Evolutionary conservation across 37 sponge, comb jelly and placozoan genomes (phyloP).

Genomic region (Geodia barretti): DNA sequence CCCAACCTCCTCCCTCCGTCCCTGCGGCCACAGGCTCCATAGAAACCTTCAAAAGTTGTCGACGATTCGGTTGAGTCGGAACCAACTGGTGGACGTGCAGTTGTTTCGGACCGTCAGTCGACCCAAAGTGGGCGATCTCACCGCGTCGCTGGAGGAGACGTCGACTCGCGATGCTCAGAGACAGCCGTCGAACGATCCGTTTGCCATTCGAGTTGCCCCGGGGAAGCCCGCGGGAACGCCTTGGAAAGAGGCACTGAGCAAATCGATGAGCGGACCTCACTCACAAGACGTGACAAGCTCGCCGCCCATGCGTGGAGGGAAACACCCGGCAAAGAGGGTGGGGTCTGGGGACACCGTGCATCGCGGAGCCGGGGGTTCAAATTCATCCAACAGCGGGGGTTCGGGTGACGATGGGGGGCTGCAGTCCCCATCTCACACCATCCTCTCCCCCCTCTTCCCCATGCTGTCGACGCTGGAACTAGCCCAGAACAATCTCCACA

Average conservation of each 20-base stretch:
- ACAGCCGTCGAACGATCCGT: neutral
- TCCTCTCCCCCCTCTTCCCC: constrained; percentile 63
- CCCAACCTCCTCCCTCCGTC: neutral
- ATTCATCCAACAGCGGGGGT: constrained; percentile 23
- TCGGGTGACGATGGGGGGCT: neutral
- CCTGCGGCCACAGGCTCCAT: constrained; percentile 68
- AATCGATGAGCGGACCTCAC: neutral
- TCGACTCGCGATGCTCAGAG: neutral
- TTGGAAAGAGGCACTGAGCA: neutral
- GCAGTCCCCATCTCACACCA: constrained; percentile 1
- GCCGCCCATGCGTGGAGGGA: neutral
- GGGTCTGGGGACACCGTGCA: neutral
- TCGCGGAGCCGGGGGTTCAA: neutral
- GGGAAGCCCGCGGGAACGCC: neutral
- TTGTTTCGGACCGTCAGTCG: constrained; percentile 41
- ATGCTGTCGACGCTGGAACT: constrained; percentile 72
- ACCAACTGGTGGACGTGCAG: constrained; percentile 59
- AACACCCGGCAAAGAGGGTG: neutral
- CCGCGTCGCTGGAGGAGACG: constrained; percentile 10
- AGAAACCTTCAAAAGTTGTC: constrained; percentile 56
- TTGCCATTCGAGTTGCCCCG: neutral
- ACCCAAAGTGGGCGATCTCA: neutral
- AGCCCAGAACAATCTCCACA: constrained; percentile 42
- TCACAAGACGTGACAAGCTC: neutral
- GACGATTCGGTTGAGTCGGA: constrained; percentile 57